Evolutionary conservation across 2,888 invertebrate genomes (phyloP), one percentile per base, ranked within the genome.

Genomic region (Allolobophora icterica): DNA sequence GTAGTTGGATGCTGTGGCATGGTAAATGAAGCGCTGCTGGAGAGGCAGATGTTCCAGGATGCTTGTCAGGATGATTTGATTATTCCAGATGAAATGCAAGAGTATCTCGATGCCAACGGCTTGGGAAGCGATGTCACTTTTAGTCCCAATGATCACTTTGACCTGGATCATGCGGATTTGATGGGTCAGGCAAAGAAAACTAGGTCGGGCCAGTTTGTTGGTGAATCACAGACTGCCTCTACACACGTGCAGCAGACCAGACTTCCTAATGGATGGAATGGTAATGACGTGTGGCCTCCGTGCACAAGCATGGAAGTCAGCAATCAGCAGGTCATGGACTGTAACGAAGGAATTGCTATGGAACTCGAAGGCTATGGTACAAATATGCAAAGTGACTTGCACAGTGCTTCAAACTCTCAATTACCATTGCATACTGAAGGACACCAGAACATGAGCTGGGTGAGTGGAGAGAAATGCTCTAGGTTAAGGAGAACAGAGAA

Each of bases 1-100:
- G 35, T 35, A 8, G 6, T 24, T 19, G 19, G 21, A 5, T 35
- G 38, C n/a, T 34, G 87, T 34, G 19, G 35, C 11, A 19, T 38
- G 38, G 35, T 87, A 34, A 17, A 87, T 87, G 87, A 87, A 24
- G 87, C 87, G 15, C 38, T 87, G 87, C 87, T 87, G 87, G 87
- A 87, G 24, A 87, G 24, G 87, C 87, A 24, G 87, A 87, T 87
- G 87, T n/a, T 87, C 24, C 35, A 87, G 87, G 87, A 87, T 38
- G 17, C 87, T 34, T 87, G 87, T 38, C 87, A 87, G 89, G 94
- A 95, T 89, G 95, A 96, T 92, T 96, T 98, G 94, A 97, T 98
- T 91, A 97, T 99, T 94, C 99, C 99, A 38, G 99, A 99, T 95
- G 99, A 99, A 96, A 98, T 99, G 98, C 97, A 98, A 95, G 97